phyloP scores from a whole-genome alignment of 2,113 vertebrate species.

The Pomatostomus ruficeps region DNA sequence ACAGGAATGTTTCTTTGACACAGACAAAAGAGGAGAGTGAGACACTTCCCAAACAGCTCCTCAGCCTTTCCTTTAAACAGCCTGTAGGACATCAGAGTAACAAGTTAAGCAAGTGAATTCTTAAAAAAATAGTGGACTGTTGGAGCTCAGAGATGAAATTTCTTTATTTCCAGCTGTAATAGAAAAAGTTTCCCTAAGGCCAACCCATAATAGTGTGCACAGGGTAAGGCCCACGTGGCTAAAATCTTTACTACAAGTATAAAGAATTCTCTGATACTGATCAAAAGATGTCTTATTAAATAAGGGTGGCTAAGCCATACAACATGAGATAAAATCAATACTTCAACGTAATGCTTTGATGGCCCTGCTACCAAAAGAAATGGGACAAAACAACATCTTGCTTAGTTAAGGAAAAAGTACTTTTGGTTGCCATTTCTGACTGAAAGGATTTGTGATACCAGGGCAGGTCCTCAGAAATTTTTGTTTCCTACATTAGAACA shows the following conservation, averaged over 20 bases:
- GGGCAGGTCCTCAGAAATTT: not conserved
- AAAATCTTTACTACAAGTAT: not conserved
- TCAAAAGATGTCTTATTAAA: not conserved
- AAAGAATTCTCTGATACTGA: not conserved
- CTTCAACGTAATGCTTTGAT: not conserved
- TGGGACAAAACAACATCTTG: not conserved
- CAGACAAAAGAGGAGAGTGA: not conserved
- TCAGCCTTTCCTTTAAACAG: not conserved
- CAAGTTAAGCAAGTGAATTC: not conserved
- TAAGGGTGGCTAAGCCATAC: not conserved
- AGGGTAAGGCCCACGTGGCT: not conserved
- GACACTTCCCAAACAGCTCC: not conserved
- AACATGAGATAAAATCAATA: not conserved
- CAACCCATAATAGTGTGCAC: not conserved
- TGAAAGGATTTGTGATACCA: not conserved
- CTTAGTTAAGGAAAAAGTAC: not conserved
- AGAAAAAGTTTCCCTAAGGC: not conserved
- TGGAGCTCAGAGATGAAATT: not conserved
- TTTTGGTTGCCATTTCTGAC: not conserved
- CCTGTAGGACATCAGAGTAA: not conserved
- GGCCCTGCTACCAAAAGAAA: not conserved
- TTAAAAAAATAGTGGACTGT: not conserved
- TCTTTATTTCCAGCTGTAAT: not conserved
- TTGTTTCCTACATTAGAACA: not conserved
- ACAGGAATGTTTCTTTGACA: not conserved